These are phyloP conservation scores for Crocuta crocuta DNA, from an alignment of 2,113 vertebrate genomes.

Conservation along the genomic window DNA sequence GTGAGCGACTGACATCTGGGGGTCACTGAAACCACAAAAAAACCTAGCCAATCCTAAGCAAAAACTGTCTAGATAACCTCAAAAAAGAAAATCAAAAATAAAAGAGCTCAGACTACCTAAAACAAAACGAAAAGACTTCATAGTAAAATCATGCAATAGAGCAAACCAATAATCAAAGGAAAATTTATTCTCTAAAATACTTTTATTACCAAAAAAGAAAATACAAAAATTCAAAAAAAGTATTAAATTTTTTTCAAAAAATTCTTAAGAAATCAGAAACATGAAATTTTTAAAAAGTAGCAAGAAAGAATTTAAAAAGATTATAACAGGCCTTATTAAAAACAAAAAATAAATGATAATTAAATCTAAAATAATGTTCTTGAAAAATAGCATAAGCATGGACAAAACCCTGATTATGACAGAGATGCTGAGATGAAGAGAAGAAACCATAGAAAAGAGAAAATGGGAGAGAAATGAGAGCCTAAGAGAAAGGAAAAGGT, in stretches of 20 bases:
- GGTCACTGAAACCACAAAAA: not conserved
- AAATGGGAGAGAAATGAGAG: not conserved
- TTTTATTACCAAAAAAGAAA: constrained; percentile 24
- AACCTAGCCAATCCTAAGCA: not conserved
- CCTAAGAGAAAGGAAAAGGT: not conserved
- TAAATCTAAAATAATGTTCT: not conserved
- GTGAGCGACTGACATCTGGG: not conserved
- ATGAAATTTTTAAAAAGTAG: not conserved
- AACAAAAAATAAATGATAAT: constrained; percentile 5
- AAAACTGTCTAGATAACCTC: not conserved
- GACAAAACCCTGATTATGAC: not conserved
- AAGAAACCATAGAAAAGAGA: not conserved
- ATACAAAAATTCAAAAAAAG: not conserved
- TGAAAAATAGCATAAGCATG: not conserved
- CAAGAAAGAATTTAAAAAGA: not conserved
- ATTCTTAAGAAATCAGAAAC: not conserved
- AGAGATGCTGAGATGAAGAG: not conserved
- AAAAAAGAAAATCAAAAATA: not conserved
- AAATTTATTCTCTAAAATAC: not conserved
- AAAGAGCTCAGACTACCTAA: not conserved
- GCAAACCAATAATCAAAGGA: not conserved
- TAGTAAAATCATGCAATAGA: not conserved
- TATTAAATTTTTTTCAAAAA: too few species aligned
- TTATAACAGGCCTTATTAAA: not conserved
- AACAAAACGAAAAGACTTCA: not conserved